phyloP scores from a whole-genome alignment of 1,140 invertebrate species.

The Atopsyche davidsoni region DNA sequence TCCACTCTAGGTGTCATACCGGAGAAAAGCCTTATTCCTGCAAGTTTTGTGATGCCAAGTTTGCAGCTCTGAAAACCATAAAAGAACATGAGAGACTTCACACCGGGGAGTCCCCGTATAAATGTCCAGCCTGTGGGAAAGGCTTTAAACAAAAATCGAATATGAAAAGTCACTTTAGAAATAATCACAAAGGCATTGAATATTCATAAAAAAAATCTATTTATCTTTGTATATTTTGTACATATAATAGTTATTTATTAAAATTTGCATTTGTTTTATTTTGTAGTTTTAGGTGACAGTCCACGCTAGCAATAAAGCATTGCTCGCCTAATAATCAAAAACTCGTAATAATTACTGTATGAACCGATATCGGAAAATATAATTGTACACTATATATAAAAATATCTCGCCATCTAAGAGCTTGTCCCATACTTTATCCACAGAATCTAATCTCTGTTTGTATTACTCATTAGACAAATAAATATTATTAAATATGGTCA shows the following conservation, averaged over 20 bases:
- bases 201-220: slow-evolving; percentile 3
- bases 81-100: slow-evolving; percentile 53
- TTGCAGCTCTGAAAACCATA: slow-evolving; percentile 26
- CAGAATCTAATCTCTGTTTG: too few relatives aligned
- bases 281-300: slow-evolving; percentile 13
- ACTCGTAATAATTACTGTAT: neutral
- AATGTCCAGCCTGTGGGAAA: slow-evolving; percentile 36
- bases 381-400: neutral
- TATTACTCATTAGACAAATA: too few relatives aligned
- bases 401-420: too few relatives aligned
- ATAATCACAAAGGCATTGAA: slow-evolving; percentile 28
- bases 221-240: neutral
- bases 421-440: too few relatives aligned
- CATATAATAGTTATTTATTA: neutral
- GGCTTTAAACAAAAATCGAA: slow-evolving; percentile 35
- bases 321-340: neutral
- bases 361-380: neutral
- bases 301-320: slow-evolving; percentile 7
- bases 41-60: slow-evolving; percentile 29
- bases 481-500: too few relatives aligned
- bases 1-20: slow-evolving; percentile 26
- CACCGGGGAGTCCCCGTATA: slow-evolving; percentile 55
- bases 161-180: slow-evolving; percentile 30
- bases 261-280: slow-evolving; percentile 3
- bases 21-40: slow-evolving; percentile 32